A percentile compares a stretch with the other conserved stretches of the same genome.
These are phyloP conservation scores for Ageneiosus marmoratus DNA, from an alignment of 2,113 vertebrate genomes.

Conservation along the genomic window DNA sequence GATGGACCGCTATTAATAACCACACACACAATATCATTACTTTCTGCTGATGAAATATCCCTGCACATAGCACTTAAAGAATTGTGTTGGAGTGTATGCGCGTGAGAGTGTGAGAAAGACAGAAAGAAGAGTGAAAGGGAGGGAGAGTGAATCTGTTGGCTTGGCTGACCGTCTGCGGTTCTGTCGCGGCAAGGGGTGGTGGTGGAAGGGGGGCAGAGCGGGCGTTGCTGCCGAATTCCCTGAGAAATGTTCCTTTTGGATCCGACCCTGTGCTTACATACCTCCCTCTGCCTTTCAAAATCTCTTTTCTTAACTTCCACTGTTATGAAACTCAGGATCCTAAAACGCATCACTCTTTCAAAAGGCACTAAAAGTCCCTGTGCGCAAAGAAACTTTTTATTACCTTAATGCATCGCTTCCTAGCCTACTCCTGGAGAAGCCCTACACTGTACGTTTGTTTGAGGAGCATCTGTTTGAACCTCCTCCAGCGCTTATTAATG, in stretches of 20 bases:
- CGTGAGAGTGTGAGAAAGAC: conserved; percentile 50
- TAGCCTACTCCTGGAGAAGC: conserved; percentile 22
- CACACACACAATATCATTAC: conserved; percentile 23
- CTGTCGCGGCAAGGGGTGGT: conserved; percentile 68
- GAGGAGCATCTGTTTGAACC: not conserved
- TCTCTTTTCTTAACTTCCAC: conserved; percentile 70
- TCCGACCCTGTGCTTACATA: conserved; percentile 73
- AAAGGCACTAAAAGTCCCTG: conserved; percentile 54
- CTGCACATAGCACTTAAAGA: not conserved
- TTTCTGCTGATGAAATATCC: not conserved
- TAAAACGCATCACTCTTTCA: conserved; percentile 64
- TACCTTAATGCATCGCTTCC: not conserved
- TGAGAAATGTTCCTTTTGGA: conserved; percentile 83
- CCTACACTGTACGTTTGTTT: not conserved
- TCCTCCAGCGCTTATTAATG: conserved; percentile 4
- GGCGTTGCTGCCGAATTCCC: conserved; percentile 79
- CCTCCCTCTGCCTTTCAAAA: conserved; percentile 67
- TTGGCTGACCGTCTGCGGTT: conserved; percentile 80
- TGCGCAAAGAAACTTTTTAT: conserved; percentile 5
- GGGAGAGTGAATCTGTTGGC: conserved; percentile 74
- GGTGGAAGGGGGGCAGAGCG: conserved; percentile 60
- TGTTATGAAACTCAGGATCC: conserved; percentile 70
- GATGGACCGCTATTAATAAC: conserved; percentile 56
- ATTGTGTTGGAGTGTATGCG: conserved; percentile 43
- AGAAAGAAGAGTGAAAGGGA: conserved; percentile 59